Evolutionary conservation across 1,140 invertebrate genomes (phyloP).

Genomic region (Stenopsyche tienmushanensis): DNA sequence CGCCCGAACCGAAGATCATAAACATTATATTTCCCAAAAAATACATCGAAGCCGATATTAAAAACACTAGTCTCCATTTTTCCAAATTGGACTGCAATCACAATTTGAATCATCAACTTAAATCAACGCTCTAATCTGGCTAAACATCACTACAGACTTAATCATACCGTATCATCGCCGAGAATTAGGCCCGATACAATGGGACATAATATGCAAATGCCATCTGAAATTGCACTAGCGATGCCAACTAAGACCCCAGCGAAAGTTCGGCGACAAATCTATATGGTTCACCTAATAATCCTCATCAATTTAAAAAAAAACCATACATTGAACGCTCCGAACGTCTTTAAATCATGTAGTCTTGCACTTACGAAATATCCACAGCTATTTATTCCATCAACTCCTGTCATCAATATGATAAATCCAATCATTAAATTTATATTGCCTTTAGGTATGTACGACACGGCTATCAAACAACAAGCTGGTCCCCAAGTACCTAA

Average conservation of each 20-base stretch:
- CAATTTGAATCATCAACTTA: not conserved
- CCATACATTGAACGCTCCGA: too few relatives aligned
- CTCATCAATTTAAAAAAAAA: too few relatives aligned
- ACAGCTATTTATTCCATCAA: too few relatives aligned
- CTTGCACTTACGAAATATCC: too few relatives aligned
- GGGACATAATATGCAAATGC: not conserved
- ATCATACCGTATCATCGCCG: constrained; percentile 3
- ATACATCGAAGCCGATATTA: constrained; percentile 1
- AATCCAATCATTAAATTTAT: not conserved
- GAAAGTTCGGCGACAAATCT: constrained; percentile 15
- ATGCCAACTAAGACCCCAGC: not conserved
- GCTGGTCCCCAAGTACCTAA: not conserved
- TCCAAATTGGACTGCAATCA: not conserved
- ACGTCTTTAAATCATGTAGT: too few relatives aligned
- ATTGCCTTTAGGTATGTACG: too few relatives aligned
- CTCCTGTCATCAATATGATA: not conserved
- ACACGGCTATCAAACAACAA: too few relatives aligned
- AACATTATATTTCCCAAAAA: constrained; percentile 12
- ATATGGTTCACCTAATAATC: constrained; percentile 14
- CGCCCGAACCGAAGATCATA: constrained; percentile 5
- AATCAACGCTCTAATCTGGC: too few relatives aligned
- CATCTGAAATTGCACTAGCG: not conserved
- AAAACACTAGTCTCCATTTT: constrained; percentile 11
- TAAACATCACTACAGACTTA: too few relatives aligned
- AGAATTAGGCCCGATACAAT: not conserved